Evolutionary conservation across 1,140 invertebrate species (phyloP), one percentile per base, ranked within the genome.

Genomic region (Caenorhabditis remanei): DNA sequence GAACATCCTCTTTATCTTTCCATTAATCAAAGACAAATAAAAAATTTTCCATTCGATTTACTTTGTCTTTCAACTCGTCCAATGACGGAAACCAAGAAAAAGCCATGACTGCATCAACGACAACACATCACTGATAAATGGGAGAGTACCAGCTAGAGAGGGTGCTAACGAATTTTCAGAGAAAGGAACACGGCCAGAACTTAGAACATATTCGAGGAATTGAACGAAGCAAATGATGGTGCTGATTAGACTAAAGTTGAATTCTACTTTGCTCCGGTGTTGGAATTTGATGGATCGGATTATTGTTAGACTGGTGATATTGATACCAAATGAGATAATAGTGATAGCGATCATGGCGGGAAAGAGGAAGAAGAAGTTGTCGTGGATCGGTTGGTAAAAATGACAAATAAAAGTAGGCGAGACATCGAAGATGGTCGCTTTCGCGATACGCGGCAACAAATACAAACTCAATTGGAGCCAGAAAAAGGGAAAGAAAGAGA

Each of bases 161-260:
- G 9, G 16, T 16, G 65, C 9, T 4, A 71, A 4, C 3, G 5
- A 16, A 24, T 14, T 48, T 21, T n/a, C 14, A 19, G 71, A 7
- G 6, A 8, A 46, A n/a, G 8, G 9, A 21, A 79, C 46, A 19
- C 71, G 41, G 41, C 11, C 8, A 7, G 24, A 43, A 53, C 71
- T 79, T n/a, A 79, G 43, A 79, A 24, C n/a, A 24, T 46, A 79
- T 79, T 46, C 71, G 9, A 79, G 46, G 14, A 50, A 14, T 53
- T 79, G 71, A 79, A 79, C 71, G 0, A 19, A 40, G 14, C 71
- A 79, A 9, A 46, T 79, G 11, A 79, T 79, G 5, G 6, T 4
- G 19, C 21, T 79, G 43, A 79, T 79, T 4, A 43, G 19, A 9
- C 50, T 50, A 9, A 79, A 79, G 53, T 79, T 79, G 4, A 0